A percentile compares a stretch with the other conserved stretches of the same genome.
Conservation (phyloP, 2,797 vertebrate species). For the Centroberyx gerrardi region DNA sequence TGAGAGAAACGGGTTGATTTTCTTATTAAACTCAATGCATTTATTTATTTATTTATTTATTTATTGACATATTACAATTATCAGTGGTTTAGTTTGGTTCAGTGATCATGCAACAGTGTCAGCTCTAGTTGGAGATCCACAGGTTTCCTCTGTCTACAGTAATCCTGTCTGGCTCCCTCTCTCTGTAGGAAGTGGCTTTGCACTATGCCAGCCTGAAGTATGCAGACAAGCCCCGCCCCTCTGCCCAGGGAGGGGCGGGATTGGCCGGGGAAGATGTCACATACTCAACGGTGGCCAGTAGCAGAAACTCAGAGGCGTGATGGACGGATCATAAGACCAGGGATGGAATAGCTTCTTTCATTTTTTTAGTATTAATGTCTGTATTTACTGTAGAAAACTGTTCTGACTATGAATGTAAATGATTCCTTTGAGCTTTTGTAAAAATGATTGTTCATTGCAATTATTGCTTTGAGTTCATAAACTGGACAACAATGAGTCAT, state of each 20-base stretch:
- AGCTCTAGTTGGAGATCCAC: too few species aligned
- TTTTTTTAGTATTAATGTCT: not conserved
- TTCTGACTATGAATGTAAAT: not conserved
- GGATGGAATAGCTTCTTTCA: not conserved
- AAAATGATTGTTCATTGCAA: not conserved
- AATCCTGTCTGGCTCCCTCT: not conserved
- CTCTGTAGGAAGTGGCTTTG: constrained; percentile 54
- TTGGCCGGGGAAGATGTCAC: constrained; percentile 46
- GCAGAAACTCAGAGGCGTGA: not conserved
- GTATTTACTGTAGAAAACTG: not conserved
- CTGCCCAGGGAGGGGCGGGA: not conserved
- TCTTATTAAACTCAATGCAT: too few species aligned
- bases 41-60: too few species aligned
- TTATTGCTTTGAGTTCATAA: too few species aligned
- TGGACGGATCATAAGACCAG: not conserved
- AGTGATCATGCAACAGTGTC: too few species aligned
- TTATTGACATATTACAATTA: too few species aligned
- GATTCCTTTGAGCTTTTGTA: not conserved
- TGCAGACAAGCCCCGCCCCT: constrained; percentile 32
- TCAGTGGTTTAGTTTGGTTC: too few species aligned
- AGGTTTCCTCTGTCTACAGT: too few species aligned
- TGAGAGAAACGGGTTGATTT: too few species aligned
- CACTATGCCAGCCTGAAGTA: constrained; percentile 72
- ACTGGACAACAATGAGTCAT: too few species aligned
- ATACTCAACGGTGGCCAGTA: constrained; percentile 44